Evolutionary conservation across 2,797 vertebrate species (phyloP).

Genomic region (Mastacembelus armatus): DNA sequence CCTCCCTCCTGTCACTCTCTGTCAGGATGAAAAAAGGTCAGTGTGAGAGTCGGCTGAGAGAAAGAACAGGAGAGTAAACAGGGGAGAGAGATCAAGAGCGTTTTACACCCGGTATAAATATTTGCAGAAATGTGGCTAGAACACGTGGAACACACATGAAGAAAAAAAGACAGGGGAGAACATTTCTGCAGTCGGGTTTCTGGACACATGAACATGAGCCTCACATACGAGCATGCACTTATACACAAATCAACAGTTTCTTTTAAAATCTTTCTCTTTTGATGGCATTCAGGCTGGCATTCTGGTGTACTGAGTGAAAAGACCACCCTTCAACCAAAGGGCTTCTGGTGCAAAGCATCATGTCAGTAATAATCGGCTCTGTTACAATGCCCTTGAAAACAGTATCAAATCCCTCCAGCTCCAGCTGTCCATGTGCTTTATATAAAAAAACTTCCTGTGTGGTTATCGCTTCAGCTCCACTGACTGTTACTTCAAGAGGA

Average conservation of each 20-base stretch:
- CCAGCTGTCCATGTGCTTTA: conserved; percentile 46
- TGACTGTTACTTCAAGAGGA: conserved; percentile 41
- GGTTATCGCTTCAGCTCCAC: conserved; percentile 18
- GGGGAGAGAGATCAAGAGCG: conserved; percentile 85
- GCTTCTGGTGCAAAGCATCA: conserved; percentile 34
- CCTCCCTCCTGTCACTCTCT: conserved; percentile 77
- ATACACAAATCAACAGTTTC: conserved; percentile 64
- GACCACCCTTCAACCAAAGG: conserved; percentile 61
- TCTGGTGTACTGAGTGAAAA: conserved; percentile 36
- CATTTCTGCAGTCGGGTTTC: conserved; percentile 64
- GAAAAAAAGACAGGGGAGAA: conserved; percentile 66
- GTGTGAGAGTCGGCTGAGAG: conserved; percentile 73
- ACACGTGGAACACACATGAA: conserved; percentile 88
- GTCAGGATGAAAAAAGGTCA: conserved; percentile 82
- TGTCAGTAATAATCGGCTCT: conserved; percentile 50
- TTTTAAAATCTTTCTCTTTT: conserved; percentile 48
- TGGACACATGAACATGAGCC: conserved; percentile 65
- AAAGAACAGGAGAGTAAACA: conserved; percentile 87
- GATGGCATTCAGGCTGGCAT: conserved; percentile 52
- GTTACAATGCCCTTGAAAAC: conserved; percentile 54
- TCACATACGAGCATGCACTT: conserved; percentile 55
- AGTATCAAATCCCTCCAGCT: conserved; percentile 25
- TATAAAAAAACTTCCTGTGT: conserved; percentile 41
- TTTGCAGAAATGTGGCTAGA: conserved; percentile 86
- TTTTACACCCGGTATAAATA: conserved; percentile 88